Conservation (phyloP, 2,797 vertebrate genomes). For the Perodicticus potto region DNA sequence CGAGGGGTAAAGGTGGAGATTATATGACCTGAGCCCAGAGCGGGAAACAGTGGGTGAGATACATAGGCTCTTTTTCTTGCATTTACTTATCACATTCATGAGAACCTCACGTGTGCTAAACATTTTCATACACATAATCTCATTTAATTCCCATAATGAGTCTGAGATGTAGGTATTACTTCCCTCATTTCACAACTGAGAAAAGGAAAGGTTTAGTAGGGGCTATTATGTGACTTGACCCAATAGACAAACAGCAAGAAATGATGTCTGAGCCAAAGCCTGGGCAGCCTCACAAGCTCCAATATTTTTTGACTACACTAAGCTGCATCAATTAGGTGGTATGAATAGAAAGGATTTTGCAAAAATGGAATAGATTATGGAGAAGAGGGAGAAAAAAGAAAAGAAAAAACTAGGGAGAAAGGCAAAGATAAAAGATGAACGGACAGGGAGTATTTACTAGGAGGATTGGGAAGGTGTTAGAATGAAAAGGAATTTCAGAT, state of each 20-base stretch:
- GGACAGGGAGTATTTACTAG: background rate
- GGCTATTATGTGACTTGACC: background rate
- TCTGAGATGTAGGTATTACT: background rate
- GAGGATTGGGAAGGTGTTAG: background rate
- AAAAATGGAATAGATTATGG: background rate
- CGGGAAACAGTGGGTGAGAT: background rate
- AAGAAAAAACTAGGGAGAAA: conserved; percentile 15
- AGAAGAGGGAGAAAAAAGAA: background rate
- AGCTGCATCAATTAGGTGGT: background rate
- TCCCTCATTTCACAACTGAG: conserved; percentile 27
- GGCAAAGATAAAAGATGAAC: background rate
- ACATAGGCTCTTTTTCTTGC: background rate
- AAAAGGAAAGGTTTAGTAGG: background rate
- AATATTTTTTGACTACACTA: background rate
- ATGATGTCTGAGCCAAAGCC: background rate
- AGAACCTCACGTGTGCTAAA: background rate
- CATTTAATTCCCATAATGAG: background rate
- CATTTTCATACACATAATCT: background rate
- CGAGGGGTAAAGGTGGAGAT: background rate
- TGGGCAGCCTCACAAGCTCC: fast-evolving
- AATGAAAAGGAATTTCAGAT: conserved; percentile 23
- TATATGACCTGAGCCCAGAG: too few species aligned
- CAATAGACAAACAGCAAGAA: background rate
- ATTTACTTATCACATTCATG: background rate
- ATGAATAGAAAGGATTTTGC: background rate